These are phyloP conservation scores for Polypterus senegalus DNA, from an alignment of 2,113 vertebrate genomes.

Conservation along the genomic window DNA sequence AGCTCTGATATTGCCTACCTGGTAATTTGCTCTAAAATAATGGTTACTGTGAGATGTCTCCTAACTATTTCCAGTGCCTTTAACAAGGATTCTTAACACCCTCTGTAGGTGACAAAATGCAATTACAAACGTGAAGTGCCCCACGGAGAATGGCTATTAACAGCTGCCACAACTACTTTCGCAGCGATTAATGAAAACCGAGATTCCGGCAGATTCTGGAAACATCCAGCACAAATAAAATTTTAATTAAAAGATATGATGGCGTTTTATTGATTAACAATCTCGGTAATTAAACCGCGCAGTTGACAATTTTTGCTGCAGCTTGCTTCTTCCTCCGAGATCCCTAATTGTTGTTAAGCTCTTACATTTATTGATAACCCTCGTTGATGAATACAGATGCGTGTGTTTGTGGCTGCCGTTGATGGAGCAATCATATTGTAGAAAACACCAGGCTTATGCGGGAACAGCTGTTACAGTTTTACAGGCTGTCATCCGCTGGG, in stretches of 20 bases:
- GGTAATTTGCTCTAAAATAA: slow-evolving; percentile 90
- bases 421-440: slow-evolving; percentile 97
- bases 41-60: slow-evolving; percentile 73
- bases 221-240: slow-evolving; percentile 72
- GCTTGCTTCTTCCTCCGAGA: slow-evolving; percentile 77
- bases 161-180: slow-evolving; percentile 67
- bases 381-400: slow-evolving; percentile 93
- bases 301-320: slow-evolving; percentile 45
- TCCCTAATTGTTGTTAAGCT: slow-evolving; percentile 69
- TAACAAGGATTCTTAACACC: slow-evolving; percentile 95
- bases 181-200: slow-evolving; percentile 59
- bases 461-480: slow-evolving; percentile 88
- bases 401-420: slow-evolving; percentile 66
- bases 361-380: slow-evolving; percentile 87
- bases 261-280: slow-evolving; percentile 83
- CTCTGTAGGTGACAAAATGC: slow-evolving; percentile 97
- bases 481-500: slow-evolving; percentile 71
- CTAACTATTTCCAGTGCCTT: slow-evolving; percentile 65
- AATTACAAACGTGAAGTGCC: slow-evolving; percentile 83
- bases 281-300: slow-evolving; percentile 74
- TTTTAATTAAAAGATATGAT: slow-evolving; percentile 84
- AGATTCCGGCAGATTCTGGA: slow-evolving; percentile 48
- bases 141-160: slow-evolving; percentile 54
- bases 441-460: slow-evolving; percentile 73
- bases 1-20: slow-evolving; percentile 88